Base-by-base conservation (phyloP, 2,113 vertebrate species). In the Labrus mixtus region DNA sequence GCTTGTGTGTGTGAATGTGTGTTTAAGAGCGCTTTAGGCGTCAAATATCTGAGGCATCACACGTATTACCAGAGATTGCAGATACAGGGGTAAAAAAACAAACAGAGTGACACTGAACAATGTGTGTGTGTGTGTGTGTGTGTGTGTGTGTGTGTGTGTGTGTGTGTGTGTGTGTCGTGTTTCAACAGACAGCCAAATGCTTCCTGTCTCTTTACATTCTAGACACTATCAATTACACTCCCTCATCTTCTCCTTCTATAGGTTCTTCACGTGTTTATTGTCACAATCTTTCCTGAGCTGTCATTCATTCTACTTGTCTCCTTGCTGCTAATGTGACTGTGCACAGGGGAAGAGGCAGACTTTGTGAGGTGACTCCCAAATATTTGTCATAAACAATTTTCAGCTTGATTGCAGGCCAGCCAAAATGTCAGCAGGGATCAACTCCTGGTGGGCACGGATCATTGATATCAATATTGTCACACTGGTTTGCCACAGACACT, bases 381-480 rank as follows among this genome's bases (percentile, higher is more conserved):
- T 75, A 64, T 80, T 83, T 83, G 78, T 76, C 73, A 53, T 59
- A 65, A 85, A 75, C 60, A 67, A 64, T 80, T 68, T 82, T 37
- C 41, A 54, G 59, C 43, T 17, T 1, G 62, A 22, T 23, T 50
- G 62, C 68, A 58, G 68, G 37, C 19, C 56, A 15, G 22, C 50
- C 78, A 61, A 75, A 61, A 76, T 76, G 65, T 87, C 78, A 72
- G 78, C 33, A 10, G 29, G 64, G 65, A 41, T 54, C 59, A 48
- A 2, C 43, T 73, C 62, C 54, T 73, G 76, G 81, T 69, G 73
- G 73, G 58, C 55, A 72, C 48, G 41, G 20, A 58, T 86, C 61
- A 84, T 71, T 86, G 60, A 78, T 67, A 86, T 59, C 61, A 74
- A 82, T 74, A 54, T 53, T 46, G 65, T 82, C 76, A 80, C 66